Conservation (phyloP, 1,140 invertebrate genomes). For the Brachionus rotundiformis region DNA sequence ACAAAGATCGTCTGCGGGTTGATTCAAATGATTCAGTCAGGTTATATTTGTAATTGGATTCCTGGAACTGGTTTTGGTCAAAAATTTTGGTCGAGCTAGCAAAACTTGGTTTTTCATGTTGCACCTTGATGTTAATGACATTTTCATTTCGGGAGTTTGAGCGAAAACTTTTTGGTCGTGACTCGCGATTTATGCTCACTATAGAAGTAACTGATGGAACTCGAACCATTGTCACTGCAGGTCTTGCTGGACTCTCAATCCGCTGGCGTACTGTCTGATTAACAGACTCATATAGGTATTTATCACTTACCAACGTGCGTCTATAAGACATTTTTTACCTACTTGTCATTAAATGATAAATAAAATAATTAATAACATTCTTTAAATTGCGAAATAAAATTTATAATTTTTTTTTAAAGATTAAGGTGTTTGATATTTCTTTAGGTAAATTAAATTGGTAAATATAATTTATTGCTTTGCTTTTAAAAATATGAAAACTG, state of each 20-base stretch:
- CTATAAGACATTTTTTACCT: constrained; percentile 9
- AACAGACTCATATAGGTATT: neutral
- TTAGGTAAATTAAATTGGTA: constrained; percentile 11
- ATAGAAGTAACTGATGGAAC: neutral
- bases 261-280: neutral
- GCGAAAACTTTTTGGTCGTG: constrained; percentile 31
- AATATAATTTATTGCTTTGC: constrained; percentile 6
- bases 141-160: neutral
- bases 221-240: neutral
- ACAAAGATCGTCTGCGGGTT: neutral
- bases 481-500: neutral
- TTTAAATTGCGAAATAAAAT: constrained; percentile 27
- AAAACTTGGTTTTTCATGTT: constrained; percentile 2
- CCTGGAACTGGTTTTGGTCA: neutral
- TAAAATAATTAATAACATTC: neutral
- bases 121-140: constrained; percentile 9
- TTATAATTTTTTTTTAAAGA: constrained; percentile 7
- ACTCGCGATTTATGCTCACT: neutral
- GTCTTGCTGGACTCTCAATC: neutral
- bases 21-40: neutral
- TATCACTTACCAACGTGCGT: neutral
- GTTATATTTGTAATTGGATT: constrained; percentile 5
- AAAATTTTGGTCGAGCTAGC: neutral
- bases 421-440: neutral
- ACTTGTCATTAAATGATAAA: neutral